Evolutionary conservation across 2,797 vertebrate genomes (phyloP).

Genomic region (Linurgus olivaceus): DNA sequence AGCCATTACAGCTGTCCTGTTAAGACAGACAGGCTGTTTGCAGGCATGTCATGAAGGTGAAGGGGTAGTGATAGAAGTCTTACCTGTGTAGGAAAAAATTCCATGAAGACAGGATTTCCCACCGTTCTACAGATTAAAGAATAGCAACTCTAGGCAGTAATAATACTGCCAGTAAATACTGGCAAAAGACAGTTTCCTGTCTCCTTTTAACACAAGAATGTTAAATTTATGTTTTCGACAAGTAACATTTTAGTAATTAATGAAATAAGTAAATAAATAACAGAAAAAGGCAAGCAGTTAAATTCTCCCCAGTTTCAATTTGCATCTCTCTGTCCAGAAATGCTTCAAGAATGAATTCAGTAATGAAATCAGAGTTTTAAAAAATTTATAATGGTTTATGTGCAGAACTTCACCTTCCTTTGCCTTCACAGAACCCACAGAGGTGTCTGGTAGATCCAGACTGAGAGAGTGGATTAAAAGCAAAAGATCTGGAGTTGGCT

Average conservation of each 20-base stretch:
- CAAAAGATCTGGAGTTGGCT: background rate
- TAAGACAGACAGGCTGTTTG: background rate
- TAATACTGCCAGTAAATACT: background rate
- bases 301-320: background rate
- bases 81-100: background rate
- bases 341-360: background rate
- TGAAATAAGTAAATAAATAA: background rate
- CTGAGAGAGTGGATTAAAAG: background rate
- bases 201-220: background rate
- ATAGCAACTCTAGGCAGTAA: background rate
- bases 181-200: background rate
- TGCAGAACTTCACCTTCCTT: background rate
- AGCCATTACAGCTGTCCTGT: background rate
- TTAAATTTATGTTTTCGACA: background rate
- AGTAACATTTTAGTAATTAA: background rate
- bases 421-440: background rate
- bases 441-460: background rate
- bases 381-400: background rate
- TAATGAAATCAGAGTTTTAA: background rate
- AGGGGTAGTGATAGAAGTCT: background rate
- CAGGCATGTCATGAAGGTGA: accelerated
- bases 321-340: background rate
- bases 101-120: background rate
- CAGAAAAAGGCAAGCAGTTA: background rate
- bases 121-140: background rate